Evolutionary conservation across 2,888 invertebrate genomes (phyloP), one percentile per base, ranked within the genome.

Genomic region (Sepioteuthis lessoniana): DNA sequence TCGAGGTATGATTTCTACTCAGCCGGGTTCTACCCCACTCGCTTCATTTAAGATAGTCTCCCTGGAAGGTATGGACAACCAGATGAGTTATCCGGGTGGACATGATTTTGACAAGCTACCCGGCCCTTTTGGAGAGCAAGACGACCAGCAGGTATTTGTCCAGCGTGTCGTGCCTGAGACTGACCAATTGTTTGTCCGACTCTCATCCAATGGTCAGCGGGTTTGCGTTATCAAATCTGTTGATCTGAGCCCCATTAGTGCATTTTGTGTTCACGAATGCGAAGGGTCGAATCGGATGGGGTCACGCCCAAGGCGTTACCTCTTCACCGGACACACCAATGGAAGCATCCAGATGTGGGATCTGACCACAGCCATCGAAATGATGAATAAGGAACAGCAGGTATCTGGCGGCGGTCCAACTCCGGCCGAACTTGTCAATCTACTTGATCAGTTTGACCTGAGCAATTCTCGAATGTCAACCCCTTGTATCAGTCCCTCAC

Each of bases 111-210:
- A 98, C 98, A 97, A 97, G 97, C 95, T 94, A 93, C 92, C 93
- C 0, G 93, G 97, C 94, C 99, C 99, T 0, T 99, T 98, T 97
- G 99, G 99, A 0, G 99, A 99, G 97, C 99, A 99, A 97, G 99
- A 99, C 97, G 99, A 99, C 97, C 99, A 99, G 96, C 99, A 99
- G 97, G 98, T 99, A 94, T 99, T 99, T 97, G 98, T 99, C 93
- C 99, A 99, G 97, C 99, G 99, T 97, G 98, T 99, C 28, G 99
- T 99, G 31, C 99, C 99, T 0, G 99, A 99, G 97, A 99, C 99
- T 0, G 99, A 99, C 97, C 99, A 99, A 95, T 97, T 99, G 46
- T 99, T 99, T 97, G 99, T 99, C 28, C 98, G 99, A 94, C 97
- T 99, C 92, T 99, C 99, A 1, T 99, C 99, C 0, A 99, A 99